Evolutionary conservation across 1,140 invertebrate genomes (phyloP).

Genomic region (Conus ventricosus): DNA sequence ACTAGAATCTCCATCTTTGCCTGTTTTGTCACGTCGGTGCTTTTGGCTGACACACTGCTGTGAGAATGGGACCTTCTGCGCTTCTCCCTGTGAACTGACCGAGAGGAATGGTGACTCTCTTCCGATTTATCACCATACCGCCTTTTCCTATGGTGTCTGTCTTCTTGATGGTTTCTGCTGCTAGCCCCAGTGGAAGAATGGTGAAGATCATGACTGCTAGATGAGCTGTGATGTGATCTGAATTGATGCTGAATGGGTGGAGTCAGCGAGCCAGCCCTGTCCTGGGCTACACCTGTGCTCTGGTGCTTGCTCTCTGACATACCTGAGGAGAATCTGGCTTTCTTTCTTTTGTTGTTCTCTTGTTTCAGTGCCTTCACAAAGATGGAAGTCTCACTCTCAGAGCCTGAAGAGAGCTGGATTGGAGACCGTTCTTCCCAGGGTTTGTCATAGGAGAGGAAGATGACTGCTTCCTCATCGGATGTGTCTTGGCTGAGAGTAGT

Average conservation of each 20-base stretch:
- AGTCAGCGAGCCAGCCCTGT: slow-evolving; percentile 19
- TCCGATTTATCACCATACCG: neutral
- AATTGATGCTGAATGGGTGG: neutral
- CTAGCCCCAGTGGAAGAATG: neutral
- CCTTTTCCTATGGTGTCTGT: slow-evolving; percentile 5
- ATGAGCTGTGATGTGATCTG: slow-evolving; percentile 8
- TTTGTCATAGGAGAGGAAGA: slow-evolving; percentile 77
- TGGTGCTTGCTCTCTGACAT: neutral
- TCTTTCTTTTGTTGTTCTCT: slow-evolving; percentile 42
- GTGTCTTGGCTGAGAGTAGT: neutral
- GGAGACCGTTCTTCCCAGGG: slow-evolving; percentile 78
- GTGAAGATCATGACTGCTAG: neutral
- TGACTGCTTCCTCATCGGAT: slow-evolving; percentile 56
- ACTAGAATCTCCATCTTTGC: neutral
- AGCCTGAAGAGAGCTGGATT: slow-evolving; percentile 74
- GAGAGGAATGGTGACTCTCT: neutral
- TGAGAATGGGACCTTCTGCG: neutral
- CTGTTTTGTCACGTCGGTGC: slow-evolving; percentile 13
- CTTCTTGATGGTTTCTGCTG: slow-evolving; percentile 20
- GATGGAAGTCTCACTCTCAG: slow-evolving; percentile 63
- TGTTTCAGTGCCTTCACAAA: slow-evolving; percentile 37
- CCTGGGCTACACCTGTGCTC: neutral
- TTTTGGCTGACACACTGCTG: neutral
- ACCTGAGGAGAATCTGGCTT: neutral
- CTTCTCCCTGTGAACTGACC: slow-evolving; percentile 4